A percentile compares a stretch with the other conserved stretches of the same genome.
phyloP scores from a whole-genome alignment of 2,888 invertebrate genomes.

The Julus scandinavius region DNA sequence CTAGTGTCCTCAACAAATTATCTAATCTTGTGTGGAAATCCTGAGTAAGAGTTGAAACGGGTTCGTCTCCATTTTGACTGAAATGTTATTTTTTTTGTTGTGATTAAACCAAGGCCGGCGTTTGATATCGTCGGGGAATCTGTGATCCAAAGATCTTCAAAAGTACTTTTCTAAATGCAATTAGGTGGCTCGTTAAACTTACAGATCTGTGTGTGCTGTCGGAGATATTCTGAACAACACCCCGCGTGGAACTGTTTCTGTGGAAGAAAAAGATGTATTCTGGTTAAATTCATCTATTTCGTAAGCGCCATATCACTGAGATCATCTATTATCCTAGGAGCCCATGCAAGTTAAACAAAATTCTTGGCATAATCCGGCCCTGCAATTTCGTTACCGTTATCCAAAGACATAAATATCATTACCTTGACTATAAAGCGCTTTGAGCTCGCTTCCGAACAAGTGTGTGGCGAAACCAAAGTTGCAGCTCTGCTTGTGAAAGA shows the following conservation, averaged over 20 bases:
- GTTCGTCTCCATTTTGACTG: slow-evolving; percentile 82
- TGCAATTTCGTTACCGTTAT: too few relatives aligned
- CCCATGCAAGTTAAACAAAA: neutral
- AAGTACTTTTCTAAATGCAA: too few relatives aligned
- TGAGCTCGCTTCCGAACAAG: slow-evolving; percentile 91
- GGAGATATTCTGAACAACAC: slow-evolving; percentile 89
- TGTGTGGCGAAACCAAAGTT: slow-evolving; percentile 98
- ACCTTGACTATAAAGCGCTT: slow-evolving; percentile 77
- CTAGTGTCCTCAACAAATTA: slow-evolving; percentile 88
- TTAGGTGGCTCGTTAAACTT: slow-evolving; percentile 59
- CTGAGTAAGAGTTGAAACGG: slow-evolving; percentile 89
- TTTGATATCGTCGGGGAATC: neutral
- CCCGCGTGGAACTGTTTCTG: slow-evolving; percentile 75
- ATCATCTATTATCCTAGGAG: too few relatives aligned
- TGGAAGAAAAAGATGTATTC: neutral
- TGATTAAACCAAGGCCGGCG: too few relatives aligned
- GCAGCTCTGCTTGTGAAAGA: slow-evolving; percentile 91
- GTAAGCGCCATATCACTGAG: too few relatives aligned
- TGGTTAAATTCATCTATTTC: neutral
- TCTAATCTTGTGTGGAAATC: slow-evolving; percentile 95
- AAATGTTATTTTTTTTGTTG: slow-evolving; percentile 55
- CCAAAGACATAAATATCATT: slow-evolving; percentile 51
- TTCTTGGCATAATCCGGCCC: too few relatives aligned
- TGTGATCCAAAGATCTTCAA: too few relatives aligned
- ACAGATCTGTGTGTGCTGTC: slow-evolving; percentile 83